Base-by-base conservation (phyloP, 2,113 vertebrate genomes). In the Trachemys scripta region DNA sequence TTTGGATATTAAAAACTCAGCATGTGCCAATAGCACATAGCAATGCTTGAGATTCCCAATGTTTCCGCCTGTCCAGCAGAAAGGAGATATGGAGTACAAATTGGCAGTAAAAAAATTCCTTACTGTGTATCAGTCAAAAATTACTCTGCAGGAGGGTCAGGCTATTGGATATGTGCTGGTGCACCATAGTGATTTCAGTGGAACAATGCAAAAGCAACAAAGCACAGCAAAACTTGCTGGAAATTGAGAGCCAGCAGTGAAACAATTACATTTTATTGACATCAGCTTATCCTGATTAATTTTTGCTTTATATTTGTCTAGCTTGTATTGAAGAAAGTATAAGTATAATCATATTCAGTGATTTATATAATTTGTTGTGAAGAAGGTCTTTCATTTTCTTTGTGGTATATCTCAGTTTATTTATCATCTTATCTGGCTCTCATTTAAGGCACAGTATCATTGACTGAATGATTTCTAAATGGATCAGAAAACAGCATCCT, bases 251-350 rank as follows among this genome's bases (percentile, higher is more conserved):
- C 4, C 72, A 91, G 17, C 5, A 84, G 76, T 45, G 82, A 96
- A 93, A 22, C 4, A 97, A 95, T 92, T 95, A n/a, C 7, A 16
- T 69, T 80, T 92, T 88, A 87, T 82, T 84, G 22, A 80, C 78
- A 89, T 85, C 59, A 89, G 12, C 57, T 95, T 92, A 94, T 14
- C 5, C 13, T 92, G 75, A 96, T 93, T 83, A 88, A 72, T 87
- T 87, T 94, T 91, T 6, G 11, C 90, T 94, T 83, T 88, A 38
- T 92, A 81, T 95, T 91, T 95, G 2, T 3, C 6, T 81, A 14
- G 49, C 72, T 84, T 65, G 88, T 87, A 1, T 16, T 79, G 35
- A 38, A 84, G n/a, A 86, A 92, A 83, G 51, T 1, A 17, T 65
- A 87, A 45, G 2, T 57, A 50, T 75, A 85, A 86, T 87, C 85